Evolutionary conservation across 2,888 invertebrate genomes (phyloP).

Genomic region (Cryptocephalus moraei): DNA sequence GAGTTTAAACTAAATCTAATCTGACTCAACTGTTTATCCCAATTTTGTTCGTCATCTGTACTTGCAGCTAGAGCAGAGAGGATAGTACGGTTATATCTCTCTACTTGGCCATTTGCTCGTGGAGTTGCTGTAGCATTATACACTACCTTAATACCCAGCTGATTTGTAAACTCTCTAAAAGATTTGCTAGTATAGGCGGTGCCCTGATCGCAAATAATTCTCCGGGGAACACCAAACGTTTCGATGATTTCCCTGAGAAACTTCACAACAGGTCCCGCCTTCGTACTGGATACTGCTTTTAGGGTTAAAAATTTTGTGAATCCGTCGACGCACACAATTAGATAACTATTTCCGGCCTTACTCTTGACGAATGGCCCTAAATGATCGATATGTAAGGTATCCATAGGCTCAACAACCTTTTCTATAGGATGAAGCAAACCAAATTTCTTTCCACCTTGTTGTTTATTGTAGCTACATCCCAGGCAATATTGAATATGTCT

Average conservation of each 20-base stretch:
- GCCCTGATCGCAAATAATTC: constrained; percentile 14
- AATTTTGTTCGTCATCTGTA: constrained; percentile 12
- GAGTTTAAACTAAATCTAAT: no score
- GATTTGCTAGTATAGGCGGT: constrained; percentile 15
- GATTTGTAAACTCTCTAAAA: constrained; percentile 2
- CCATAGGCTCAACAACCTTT: constrained; percentile 17
- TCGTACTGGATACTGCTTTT: constrained; percentile 15
- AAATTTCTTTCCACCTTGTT: constrained; percentile 16
- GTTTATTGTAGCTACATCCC: constrained; percentile 25
- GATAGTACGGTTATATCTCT: constrained; percentile 16
- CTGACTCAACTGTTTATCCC: no score
- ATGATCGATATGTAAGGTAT: constrained; percentile 23
- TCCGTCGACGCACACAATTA: constrained; percentile 23
- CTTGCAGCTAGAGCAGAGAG: constrained; percentile 11
- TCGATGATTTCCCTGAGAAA: constrained; percentile 13
- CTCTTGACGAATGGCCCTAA: constrained; percentile 17
- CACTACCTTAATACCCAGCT: constrained; percentile 14
- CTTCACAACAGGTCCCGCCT: constrained; percentile 8
- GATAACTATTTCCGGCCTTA: constrained; percentile 16
- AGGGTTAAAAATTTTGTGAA: constrained; percentile 28
- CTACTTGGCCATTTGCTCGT: constrained; percentile 22
- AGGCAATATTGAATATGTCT: constrained; percentile 26
- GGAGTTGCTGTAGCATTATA: constrained; percentile 20
- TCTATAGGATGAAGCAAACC: constrained; percentile 9
- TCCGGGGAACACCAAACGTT: no score